phyloP scores from a whole-genome alignment of 1,140 invertebrate genomes.

The Hirudo medicinalis region DNA sequence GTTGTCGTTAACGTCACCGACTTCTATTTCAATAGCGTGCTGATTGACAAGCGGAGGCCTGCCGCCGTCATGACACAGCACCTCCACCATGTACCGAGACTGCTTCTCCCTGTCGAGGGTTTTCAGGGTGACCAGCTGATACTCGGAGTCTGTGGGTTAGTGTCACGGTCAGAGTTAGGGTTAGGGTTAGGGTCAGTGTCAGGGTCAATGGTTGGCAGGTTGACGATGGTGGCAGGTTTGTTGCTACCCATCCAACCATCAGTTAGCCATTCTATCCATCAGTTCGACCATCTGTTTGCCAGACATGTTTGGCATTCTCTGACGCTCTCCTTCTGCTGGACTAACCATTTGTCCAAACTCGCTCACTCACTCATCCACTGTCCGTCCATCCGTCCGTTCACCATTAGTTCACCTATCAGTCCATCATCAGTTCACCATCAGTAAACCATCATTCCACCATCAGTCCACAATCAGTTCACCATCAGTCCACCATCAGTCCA shows the following conservation, averaged over 20 bases:
- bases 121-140: conserved; percentile 11
- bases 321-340: too few species aligned
- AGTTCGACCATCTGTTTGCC: too few species aligned
- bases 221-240: neutral
- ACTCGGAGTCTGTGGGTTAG: conserved; percentile 10
- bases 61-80: conserved; percentile 19
- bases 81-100: neutral
- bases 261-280: too few species aligned
- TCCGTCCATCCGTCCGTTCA: neutral
- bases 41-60: neutral
- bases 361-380: neutral
- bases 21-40: conserved; percentile 34
- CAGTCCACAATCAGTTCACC: neutral
- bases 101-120: conserved; percentile 13
- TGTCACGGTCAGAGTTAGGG: neutral
- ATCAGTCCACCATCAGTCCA: neutral
- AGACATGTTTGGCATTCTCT: too few species aligned
- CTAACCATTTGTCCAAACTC: too few species aligned
- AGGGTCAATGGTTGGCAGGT: neutral
- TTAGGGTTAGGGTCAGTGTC: neutral
- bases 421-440: too few species aligned
- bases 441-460: neutral
- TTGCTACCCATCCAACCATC: too few species aligned
- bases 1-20: conserved; percentile 22
- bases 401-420: neutral